Conservation (phyloP, 2,888 invertebrate species). For the Zygaena filipendulae region DNA sequence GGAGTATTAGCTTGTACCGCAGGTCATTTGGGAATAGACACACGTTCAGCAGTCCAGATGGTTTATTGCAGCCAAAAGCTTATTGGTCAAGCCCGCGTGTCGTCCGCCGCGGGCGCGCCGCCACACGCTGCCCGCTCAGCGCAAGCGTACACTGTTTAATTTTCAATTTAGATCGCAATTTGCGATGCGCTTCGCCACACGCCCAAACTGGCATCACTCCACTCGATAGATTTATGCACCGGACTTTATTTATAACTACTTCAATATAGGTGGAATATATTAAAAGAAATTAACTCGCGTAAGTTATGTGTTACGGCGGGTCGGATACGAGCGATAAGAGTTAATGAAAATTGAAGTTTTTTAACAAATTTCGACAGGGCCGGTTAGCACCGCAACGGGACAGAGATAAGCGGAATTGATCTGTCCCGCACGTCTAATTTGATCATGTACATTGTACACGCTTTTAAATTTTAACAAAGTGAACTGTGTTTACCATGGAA, state of each 20-base stretch:
- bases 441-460: constrained; percentile 1
- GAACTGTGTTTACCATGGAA: too few relatives aligned
- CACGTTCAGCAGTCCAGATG: constrained; percentile 19
- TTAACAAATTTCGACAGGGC: constrained; percentile 48
- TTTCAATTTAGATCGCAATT: constrained; percentile 71
- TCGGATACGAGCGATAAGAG: constrained; percentile 43
- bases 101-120: constrained; percentile 20
- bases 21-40: constrained; percentile 26
- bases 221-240: constrained; percentile 58
- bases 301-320: constrained; percentile 40
- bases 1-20: too few relatives aligned
- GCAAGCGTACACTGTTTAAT: constrained; percentile 55
- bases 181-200: constrained; percentile 55
- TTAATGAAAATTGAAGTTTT: constrained; percentile 56
- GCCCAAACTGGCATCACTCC: constrained; percentile 61
- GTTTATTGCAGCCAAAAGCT: constrained; percentile 19
- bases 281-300: constrained; percentile 58
- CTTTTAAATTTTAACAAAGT: not conserved
- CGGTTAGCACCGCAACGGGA: constrained; percentile 23
- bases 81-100: constrained; percentile 19
- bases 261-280: constrained; percentile 44
- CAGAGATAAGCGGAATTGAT: constrained; percentile 50
- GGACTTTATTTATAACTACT: constrained; percentile 27
- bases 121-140: constrained; percentile 19
- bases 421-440: constrained; percentile 30